These are phyloP conservation scores for Cossypha dichroa DNA, from an alignment of 2,797 vertebrate species.

Conservation along the genomic window DNA sequence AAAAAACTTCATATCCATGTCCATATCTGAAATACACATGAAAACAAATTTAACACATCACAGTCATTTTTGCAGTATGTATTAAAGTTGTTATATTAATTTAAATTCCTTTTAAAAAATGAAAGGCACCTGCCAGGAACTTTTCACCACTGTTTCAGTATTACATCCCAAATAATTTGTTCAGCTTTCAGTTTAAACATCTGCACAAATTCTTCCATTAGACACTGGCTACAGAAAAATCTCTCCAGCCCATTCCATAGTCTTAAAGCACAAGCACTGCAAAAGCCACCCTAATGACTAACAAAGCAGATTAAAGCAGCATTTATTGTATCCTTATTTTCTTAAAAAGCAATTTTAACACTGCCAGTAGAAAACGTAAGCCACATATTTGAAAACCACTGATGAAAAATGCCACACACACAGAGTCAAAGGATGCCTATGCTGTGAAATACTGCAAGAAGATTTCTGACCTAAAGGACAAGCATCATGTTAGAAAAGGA, in stretches of 20 bases:
- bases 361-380: background rate
- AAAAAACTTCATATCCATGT: conserved; percentile 98
- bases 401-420: background rate
- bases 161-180: background rate
- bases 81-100: background rate
- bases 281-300: background rate
- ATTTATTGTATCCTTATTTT: background rate
- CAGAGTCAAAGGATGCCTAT: background rate
- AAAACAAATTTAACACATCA: background rate
- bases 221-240: background rate
- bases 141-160: background rate
- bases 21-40: conserved; percentile 85
- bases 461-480: background rate
- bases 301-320: background rate
- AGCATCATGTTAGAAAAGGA: background rate
- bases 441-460: background rate
- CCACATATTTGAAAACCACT: background rate
- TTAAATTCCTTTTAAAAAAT: background rate
- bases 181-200: background rate
- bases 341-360: background rate
- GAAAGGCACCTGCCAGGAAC: background rate
- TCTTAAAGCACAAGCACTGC: background rate
- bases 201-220: background rate
- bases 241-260: background rate
- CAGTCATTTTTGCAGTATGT: background rate